These are phyloP conservation scores for Phenacoccus solenopsis DNA, from an alignment of 1,140 invertebrate species.

Conservation along the genomic window DNA sequence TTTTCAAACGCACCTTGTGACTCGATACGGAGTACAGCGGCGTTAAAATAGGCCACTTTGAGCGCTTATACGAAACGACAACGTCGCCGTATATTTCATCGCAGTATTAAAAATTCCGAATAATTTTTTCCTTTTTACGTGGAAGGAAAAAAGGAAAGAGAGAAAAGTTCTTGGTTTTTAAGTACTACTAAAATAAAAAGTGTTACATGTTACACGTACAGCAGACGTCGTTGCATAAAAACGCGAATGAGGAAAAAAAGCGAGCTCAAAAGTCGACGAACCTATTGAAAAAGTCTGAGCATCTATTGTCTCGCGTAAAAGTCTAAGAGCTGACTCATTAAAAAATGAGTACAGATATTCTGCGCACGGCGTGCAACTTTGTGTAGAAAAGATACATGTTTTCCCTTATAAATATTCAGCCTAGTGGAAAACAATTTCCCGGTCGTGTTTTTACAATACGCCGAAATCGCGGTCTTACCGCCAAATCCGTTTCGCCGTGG, in stretches of 20 bases:
- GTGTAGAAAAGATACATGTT: slow-evolving; percentile 12
- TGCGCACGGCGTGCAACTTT: not conserved
- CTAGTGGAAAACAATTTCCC: slow-evolving; percentile 13
- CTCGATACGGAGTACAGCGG: too few species aligned
- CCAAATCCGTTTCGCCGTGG: not conserved
- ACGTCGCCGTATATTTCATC: slow-evolving; percentile 1
- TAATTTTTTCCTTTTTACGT: not conserved
- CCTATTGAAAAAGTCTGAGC: slow-evolving; percentile 17
- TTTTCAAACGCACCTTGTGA: too few species aligned
- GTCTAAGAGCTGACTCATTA: slow-evolving; percentile 17
- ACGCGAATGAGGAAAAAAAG: not conserved
- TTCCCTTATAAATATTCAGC: slow-evolving; percentile 18
- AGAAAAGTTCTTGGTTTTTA: slow-evolving; percentile 2
- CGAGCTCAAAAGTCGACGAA: slow-evolving; percentile 13
- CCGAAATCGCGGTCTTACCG: not conserved
- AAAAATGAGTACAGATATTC: slow-evolving; percentile 14
- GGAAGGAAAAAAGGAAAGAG: too few species aligned
- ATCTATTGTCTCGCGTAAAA: slow-evolving; percentile 16
- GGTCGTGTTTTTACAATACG: slow-evolving; percentile 9
- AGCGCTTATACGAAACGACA: not conserved
- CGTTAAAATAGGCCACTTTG: slow-evolving; percentile 1
- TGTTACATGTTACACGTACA: slow-evolving; percentile 13
- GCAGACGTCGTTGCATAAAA: not conserved
- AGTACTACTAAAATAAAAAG: slow-evolving; percentile 15
- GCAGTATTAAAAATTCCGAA: slow-evolving; percentile 13